Conservation (phyloP, 2,113 vertebrate genomes). For the Odobenus rosmarus region DNA sequence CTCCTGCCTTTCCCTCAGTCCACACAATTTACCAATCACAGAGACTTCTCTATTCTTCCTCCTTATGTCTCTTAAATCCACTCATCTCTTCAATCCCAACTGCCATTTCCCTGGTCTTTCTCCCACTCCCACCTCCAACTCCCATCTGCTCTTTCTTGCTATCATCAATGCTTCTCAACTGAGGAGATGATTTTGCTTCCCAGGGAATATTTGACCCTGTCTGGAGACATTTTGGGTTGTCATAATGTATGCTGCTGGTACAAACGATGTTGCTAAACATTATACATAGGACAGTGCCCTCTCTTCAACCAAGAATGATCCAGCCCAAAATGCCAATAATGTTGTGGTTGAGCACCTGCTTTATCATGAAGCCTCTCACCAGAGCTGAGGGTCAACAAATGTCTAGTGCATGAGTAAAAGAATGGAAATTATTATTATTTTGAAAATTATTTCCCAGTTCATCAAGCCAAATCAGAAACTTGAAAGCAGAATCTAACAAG, state of each 20-base stretch:
- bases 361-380: background rate
- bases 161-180: background rate
- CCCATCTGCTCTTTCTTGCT: background rate
- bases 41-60: background rate
- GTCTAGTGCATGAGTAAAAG: background rate
- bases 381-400: background rate
- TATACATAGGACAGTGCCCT: background rate
- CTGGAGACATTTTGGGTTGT: background rate
- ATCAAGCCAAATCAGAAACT: background rate
- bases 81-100: background rate
- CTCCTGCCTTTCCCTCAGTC: background rate
- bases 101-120: background rate
- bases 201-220: background rate
- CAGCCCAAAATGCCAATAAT: background rate
- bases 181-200: background rate
- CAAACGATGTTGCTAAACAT: background rate
- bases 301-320: background rate
- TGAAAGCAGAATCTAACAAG: background rate
- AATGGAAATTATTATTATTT: background rate
- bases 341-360: background rate
- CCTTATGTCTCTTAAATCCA: background rate
- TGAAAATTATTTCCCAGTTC: background rate
- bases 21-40: background rate
- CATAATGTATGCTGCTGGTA: background rate
- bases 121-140: background rate